These are phyloP conservation scores for Xanthia icteritia DNA, from an alignment of 2,888 invertebrate genomes.

Conservation along the genomic window DNA sequence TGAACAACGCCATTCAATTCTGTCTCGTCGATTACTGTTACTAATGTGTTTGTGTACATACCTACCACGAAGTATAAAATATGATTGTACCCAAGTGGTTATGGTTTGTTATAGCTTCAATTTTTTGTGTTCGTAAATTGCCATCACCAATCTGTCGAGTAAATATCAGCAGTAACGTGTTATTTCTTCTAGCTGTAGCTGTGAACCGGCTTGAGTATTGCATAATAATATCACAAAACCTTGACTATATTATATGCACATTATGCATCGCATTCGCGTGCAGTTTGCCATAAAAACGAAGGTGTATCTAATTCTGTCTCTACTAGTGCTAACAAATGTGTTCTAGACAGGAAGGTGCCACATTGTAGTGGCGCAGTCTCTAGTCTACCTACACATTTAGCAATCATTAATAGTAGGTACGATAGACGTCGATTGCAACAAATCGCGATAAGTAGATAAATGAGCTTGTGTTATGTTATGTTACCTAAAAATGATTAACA, in stretches of 20 bases:
- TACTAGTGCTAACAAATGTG: conserved; percentile 17
- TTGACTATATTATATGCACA: conserved; percentile 14
- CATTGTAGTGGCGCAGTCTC: conserved; percentile 6
- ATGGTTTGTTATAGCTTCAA: background rate
- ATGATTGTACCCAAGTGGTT: background rate
- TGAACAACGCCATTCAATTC: background rate
- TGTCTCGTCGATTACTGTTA: background rate
- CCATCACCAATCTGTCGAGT: conserved; percentile 5
- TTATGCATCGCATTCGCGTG: conserved; percentile 7
- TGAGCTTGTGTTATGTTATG: too few relatives aligned
- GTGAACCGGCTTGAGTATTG: background rate
- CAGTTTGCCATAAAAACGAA: conserved; percentile 4
- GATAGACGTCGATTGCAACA: background rate
- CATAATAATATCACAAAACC: conserved; percentile 2
- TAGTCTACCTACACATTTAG: background rate
- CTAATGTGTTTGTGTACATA: too few relatives aligned
- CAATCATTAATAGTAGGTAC: background rate
- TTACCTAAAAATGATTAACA: too few relatives aligned
- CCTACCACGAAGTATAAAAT: too few relatives aligned
- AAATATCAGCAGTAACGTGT: background rate
- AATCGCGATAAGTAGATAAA: too few relatives aligned
- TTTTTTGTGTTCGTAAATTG: background rate
- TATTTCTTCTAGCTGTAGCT: background rate
- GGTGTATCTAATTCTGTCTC: conserved; percentile 14
- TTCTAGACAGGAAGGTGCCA: conserved; percentile 3